A percentile compares a stretch with the other conserved stretches of the same genome.
These are phyloP conservation scores for Latrodectus elegans DNA, from an alignment of 2,888 invertebrate genomes.

Conservation along the genomic window DNA sequence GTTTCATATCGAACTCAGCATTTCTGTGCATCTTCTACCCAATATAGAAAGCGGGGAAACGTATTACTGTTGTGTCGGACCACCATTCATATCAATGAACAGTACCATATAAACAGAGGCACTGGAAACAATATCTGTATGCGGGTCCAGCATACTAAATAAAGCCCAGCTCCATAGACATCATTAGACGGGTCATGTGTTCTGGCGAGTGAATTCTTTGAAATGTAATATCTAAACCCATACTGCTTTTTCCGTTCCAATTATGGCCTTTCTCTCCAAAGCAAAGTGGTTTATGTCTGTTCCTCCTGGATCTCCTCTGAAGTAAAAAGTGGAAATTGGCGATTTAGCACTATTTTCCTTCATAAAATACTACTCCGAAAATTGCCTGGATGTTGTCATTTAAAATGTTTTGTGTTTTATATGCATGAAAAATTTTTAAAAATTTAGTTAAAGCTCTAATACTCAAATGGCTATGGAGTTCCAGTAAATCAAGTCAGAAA, in stretches of 20 bases:
- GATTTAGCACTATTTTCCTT: background rate
- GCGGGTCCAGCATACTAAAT: conserved; percentile 64
- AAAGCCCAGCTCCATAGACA: conserved; percentile 52
- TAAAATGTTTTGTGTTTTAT: too few relatives aligned
- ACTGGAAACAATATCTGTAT: conserved; percentile 67
- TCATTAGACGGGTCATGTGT: conserved; percentile 65
- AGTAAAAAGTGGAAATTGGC: background rate
- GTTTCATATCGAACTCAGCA: background rate
- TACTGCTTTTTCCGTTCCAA: conserved; percentile 52
- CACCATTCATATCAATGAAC: conserved; percentile 69
- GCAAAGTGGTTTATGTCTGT: too few relatives aligned
- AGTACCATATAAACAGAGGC: conserved; percentile 44
- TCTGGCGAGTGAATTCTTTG: conserved; percentile 23
- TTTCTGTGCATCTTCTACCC: conserved; percentile 2
- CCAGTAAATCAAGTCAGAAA: too few relatives aligned
- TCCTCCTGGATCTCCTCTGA: too few relatives aligned
- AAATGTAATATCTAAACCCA: conserved; percentile 57
- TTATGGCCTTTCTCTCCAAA: conserved; percentile 28
- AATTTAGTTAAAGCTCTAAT: too few relatives aligned
- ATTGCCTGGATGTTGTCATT: too few relatives aligned
- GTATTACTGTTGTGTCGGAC: conserved; percentile 55
- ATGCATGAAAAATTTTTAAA: too few relatives aligned
- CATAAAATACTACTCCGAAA: too few relatives aligned
- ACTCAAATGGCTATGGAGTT: too few relatives aligned
- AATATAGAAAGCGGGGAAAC: conserved; percentile 64